Percentiles rank a stretch among this genome's conserved stretches.
Conservation (phyloP, 2,113 vertebrate species). For the Eleginops maclovinus region DNA sequence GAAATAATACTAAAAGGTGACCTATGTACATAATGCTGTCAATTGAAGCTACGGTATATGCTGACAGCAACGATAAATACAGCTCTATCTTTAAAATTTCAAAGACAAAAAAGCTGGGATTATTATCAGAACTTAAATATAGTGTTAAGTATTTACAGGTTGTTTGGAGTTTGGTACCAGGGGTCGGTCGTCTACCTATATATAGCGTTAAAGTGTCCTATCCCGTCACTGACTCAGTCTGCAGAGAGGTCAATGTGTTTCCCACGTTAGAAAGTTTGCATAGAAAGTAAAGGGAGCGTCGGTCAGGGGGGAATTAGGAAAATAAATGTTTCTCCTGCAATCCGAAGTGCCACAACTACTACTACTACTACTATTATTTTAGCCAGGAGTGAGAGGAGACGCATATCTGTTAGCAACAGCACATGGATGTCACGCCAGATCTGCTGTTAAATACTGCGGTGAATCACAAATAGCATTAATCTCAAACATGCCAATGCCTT, state of each 20-base stretch:
- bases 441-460: slow-evolving; percentile 18
- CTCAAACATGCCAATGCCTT: slow-evolving; percentile 7
- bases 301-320: slow-evolving; percentile 49
- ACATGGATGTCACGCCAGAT: slow-evolving; percentile 1
- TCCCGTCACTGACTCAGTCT: slow-evolving; percentile 73
- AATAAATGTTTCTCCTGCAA: slow-evolving; percentile 30
- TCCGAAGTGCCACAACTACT: neutral
- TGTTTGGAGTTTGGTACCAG: slow-evolving; percentile 85
- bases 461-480: slow-evolving; percentile 1
- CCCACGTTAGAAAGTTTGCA: slow-evolving; percentile 81
- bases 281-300: slow-evolving; percentile 83
- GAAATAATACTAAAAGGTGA: slow-evolving; percentile 98
- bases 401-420: slow-evolving; percentile 41
- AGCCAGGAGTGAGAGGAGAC: slow-evolving; percentile 34
- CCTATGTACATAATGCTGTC: slow-evolving; percentile 94
- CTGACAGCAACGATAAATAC: slow-evolving; percentile 92
- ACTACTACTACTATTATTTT: neutral
- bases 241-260: slow-evolving; percentile 73
- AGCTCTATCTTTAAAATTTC: slow-evolving; percentile 83
- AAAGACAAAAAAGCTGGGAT: slow-evolving; percentile 76
- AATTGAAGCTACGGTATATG: slow-evolving; percentile 86
- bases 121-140: slow-evolving; percentile 86
- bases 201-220: slow-evolving; percentile 76
- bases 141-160: slow-evolving; percentile 91
- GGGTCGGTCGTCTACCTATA: slow-evolving; percentile 60